Evolutionary conservation across 2,888 invertebrate species (phyloP).

Genomic region (Morinoia aosen): DNA sequence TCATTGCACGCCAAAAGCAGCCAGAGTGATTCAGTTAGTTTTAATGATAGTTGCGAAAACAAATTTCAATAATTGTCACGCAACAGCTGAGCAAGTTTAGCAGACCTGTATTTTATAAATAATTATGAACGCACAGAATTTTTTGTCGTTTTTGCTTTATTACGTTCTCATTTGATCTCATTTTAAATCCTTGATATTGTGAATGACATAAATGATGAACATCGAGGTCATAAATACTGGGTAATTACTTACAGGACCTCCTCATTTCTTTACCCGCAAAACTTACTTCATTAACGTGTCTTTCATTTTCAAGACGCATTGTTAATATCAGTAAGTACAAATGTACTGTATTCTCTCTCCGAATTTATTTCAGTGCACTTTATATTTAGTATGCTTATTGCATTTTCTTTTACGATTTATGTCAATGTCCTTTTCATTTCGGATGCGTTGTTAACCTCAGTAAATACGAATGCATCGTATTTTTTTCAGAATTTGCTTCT

Average conservation of each 20-base stretch:
- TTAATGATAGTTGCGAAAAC: neutral
- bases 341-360: too few relatives aligned
- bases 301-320: too few relatives aligned
- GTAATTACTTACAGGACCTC: neutral
- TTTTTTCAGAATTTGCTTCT: neutral
- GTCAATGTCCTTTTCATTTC: neutral
- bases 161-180: neutral
- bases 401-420: too few relatives aligned
- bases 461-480: neutral
- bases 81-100: neutral
- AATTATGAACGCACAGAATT: neutral
- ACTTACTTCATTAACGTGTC: neutral
- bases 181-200: neutral
- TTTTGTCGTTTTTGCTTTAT: neutral
- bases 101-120: neutral
- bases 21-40: neutral
- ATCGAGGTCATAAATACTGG: neutral
- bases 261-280: neutral
- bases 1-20: neutral
- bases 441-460: neutral
- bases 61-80: neutral
- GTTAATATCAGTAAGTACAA: too few relatives aligned
- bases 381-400: too few relatives aligned
- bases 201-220: neutral
- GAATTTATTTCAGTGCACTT: too few relatives aligned